A percentile compares a stretch with the other conserved stretches of the same genome.
These are phyloP conservation scores for Hybognathus amarus DNA, from an alignment of 2,797 vertebrate genomes.

Conservation along the genomic window DNA sequence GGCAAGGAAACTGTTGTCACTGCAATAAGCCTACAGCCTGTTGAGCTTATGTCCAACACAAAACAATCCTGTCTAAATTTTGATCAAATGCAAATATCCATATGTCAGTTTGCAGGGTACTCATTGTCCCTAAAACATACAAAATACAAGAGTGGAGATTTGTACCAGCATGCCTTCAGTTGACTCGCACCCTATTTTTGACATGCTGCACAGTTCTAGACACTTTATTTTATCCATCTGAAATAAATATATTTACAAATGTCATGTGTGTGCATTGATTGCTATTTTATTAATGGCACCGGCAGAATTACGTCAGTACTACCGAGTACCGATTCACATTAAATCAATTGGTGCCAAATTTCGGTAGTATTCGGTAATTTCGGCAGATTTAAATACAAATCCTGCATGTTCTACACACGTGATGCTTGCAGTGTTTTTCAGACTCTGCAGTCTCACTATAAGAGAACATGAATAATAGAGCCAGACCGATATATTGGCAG, in stretches of 20 bases:
- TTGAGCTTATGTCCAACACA: constrained; percentile 42
- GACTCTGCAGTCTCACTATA: no score
- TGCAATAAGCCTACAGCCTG: constrained; percentile 62
- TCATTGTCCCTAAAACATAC: background rate
- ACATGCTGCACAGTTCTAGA: background rate
- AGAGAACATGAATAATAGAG: no score
- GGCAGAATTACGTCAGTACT: no score
- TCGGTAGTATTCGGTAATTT: no score
- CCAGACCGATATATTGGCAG: no score
- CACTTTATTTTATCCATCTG: background rate
- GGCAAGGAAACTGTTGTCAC: constrained; percentile 43
- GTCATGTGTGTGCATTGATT: background rate
- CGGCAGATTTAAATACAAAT: no score
- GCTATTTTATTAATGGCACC: no score
- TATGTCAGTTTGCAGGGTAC: constrained; percentile 63
- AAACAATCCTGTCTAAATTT: background rate
- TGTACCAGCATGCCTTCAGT: constrained; percentile 43
- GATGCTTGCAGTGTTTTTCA: no score
- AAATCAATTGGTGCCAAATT: no score
- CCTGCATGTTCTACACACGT: no score
- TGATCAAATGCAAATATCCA: constrained; percentile 47
- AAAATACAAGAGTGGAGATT: constrained; percentile 49
- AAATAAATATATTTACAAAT: background rate
- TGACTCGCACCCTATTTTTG: background rate
- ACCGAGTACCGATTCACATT: no score